Evolutionary conservation across 2,888 invertebrate genomes (phyloP), one percentile per base, ranked within the genome.

Genomic region (Xestia c-nigrum): DNA sequence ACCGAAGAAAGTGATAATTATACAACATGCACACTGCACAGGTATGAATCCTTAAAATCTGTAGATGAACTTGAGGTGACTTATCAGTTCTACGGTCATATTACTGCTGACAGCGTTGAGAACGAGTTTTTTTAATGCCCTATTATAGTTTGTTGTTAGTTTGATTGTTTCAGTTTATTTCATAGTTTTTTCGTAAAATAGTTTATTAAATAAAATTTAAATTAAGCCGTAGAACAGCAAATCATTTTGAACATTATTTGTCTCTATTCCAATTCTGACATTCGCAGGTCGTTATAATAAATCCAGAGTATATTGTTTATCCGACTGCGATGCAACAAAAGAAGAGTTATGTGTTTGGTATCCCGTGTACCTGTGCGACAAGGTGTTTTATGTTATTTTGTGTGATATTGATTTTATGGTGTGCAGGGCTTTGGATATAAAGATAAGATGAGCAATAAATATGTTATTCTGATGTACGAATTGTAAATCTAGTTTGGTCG

Each of bases 301-400:
- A 83, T 73, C 31, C 12, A 46, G 61, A 52, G 7, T 50, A 40
- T 80, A 63, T 74, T 76, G 69, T 72, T 76, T 75, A 83, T 76
- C 50, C 71, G 21, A 69, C 40, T 55, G 31, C 61, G 19, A 38
- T 61, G 59, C 70, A 64, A 72, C 65, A 69, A 71, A 75, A 68
- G 59, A 73, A 52, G 71, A 83, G 55, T 61, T 69, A 65, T 80
- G 69, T 55, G 5, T 64, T 52, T 5, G 9, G 4, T 64, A 31
- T 52, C 40, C 46, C 40, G 24, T 70, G 59, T 69, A 46, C 16
- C 3, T 63, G 19, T 72, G 21, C 57, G 78, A 65, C 59, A 64
- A 63, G n/a, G 46, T 14, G 64, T 73, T 74, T 73, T 81, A 77
- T 67, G 52, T 66, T 70, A 73, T 70, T 67, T 70, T 16, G 31